A percentile compares a stretch with the other conserved stretches of the same genome.
phyloP scores from a whole-genome alignment of 2,113 vertebrate genomes.

The Periophthalmus modestus region DNA sequence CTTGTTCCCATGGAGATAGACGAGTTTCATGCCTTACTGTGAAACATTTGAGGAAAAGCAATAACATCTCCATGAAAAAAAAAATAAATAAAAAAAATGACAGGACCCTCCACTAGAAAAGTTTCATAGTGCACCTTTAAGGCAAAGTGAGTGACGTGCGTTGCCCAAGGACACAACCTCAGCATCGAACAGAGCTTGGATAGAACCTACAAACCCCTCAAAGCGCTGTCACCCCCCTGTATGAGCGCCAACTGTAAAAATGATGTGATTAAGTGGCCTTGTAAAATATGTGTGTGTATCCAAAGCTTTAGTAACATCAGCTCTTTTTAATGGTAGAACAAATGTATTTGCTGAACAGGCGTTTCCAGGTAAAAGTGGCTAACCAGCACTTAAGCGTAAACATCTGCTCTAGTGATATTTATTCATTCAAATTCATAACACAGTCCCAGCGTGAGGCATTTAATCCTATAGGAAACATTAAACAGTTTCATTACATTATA shows the following conservation, averaged over 20 bases:
- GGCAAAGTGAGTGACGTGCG: too few species aligned
- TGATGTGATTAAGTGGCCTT: not conserved
- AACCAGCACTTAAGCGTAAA: slow-evolving; percentile 6
- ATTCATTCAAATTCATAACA: slow-evolving; percentile 29
- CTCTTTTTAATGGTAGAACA: slow-evolving; percentile 5
- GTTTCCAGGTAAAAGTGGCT: not conserved
- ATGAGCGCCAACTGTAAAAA: not conserved
- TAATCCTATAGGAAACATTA: slow-evolving; percentile 27
- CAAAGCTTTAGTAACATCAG: not conserved
- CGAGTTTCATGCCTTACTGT: too few species aligned
- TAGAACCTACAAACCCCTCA: too few species aligned
- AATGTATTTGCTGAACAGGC: not conserved
- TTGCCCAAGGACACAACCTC: too few species aligned
- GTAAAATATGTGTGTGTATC: not conserved
- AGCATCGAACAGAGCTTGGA: too few species aligned
- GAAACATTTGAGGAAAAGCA: too few species aligned
- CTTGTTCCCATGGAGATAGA: too few species aligned
- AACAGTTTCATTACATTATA: slow-evolving; percentile 28
- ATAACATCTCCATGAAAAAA: too few species aligned
- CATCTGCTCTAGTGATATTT: slow-evolving; percentile 7
- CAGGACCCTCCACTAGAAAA: too few species aligned
- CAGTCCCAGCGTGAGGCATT: slow-evolving; percentile 5
- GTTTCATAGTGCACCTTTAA: too few species aligned
- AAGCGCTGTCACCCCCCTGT: too few species aligned
- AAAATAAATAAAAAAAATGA: too few species aligned